Evolutionary conservation across 2,797 vertebrate species (phyloP), one percentile per base, ranked within the genome.

Genomic region (Gymnopithys bicolor): DNA sequence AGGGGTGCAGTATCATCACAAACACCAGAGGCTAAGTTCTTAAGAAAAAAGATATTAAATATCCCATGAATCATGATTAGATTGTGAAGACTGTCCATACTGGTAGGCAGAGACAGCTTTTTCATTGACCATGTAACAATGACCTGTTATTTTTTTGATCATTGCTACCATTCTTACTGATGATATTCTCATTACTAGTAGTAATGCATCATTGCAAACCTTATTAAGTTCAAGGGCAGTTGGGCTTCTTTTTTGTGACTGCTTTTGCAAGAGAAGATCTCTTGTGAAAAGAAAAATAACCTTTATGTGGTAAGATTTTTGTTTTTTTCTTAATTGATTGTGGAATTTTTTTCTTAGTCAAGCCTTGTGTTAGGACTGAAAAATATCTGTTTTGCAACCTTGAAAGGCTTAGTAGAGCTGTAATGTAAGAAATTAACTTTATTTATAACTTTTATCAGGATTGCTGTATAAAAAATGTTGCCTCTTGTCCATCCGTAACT

Each of bases 381-480:
- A 69, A 53, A 13, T 46, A 24, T 49, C 28, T 59, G 4, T 46
- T 78, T 93, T 89, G 19, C 76, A 63, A 59, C 14, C 24, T 83
- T 95, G 76, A 63, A 90, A 78, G 75, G 25, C 24, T 70, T 41
- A 35, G 8, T 39, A 75, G 66, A 84, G 58, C 25, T 74, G 10
- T 78, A 79, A 87, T 59, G 37, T 94, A 95, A 75, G 67, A 60
- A 91, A 49, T 92, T 67, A 81, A 75, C 25, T 84, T 41, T 84
- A 45, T 90, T 86, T 69, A 62, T 66, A 32, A 2, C 16, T 93
- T 90, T 63, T 75, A 19, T 91, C 59, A 86, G 76, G 64, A 52
- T 83, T 89, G 53, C 62, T 69, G 11, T 46, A 18, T 91, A 60
- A 95, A 80, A 94, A 94, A 63, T 84, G 24, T 78, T 92, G 74